Percentiles rank a stretch among this genome's conserved stretches.
Evolutionary conservation across 2,113 vertebrate species (phyloP).

Genomic region (Pampusana beccarii): DNA sequence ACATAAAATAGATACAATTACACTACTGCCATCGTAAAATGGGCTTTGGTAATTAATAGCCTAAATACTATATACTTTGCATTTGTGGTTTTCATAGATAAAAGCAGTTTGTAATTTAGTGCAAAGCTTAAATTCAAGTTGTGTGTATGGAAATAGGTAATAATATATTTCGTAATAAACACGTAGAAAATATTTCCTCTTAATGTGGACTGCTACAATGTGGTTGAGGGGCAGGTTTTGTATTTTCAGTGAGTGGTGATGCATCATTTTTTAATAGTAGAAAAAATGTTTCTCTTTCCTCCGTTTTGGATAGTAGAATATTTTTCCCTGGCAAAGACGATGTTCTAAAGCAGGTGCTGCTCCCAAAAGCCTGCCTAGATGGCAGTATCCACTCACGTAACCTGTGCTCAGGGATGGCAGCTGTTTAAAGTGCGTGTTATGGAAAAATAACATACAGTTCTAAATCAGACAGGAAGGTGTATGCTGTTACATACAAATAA

Average conservation of each 20-base stretch:
- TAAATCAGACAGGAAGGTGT: background rate
- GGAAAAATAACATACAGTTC: background rate
- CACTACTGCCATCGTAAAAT: background rate
- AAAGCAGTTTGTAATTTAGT: background rate
- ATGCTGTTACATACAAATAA: background rate
- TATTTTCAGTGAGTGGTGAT: background rate
- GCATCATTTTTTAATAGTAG: background rate
- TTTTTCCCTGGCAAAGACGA: background rate
- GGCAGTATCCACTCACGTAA: conserved; percentile 52
- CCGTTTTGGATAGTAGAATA: background rate
- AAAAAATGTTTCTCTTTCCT: background rate
- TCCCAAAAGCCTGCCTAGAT: conserved; percentile 57
- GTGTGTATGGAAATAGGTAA: background rate
- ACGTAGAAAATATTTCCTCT: background rate
- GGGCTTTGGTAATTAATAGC: background rate
- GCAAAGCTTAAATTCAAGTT: background rate
- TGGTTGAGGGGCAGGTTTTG: background rate
- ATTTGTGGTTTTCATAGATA: background rate
- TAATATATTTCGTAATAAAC: conserved; percentile 22
- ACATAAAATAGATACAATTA: background rate
- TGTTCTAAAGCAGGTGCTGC: background rate
- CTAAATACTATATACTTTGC: background rate
- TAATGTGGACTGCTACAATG: background rate
- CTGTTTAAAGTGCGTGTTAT: accelerated
- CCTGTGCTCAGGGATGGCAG: background rate